Conservation (phyloP, 2,888 invertebrate species). For the Aromia moschata region DNA sequence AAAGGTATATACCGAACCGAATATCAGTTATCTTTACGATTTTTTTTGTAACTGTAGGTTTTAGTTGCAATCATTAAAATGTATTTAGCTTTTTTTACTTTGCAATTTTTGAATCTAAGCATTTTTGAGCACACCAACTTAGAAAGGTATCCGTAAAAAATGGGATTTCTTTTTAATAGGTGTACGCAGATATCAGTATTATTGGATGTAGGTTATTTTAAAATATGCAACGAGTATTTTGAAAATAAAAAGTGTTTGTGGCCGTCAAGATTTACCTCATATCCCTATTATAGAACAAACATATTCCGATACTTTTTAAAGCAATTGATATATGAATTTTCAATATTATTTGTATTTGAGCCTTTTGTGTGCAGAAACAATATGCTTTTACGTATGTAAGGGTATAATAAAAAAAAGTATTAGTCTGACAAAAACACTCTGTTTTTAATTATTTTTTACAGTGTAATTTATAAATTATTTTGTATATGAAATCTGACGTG, state of each 20-base stretch:
- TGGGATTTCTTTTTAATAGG: neutral
- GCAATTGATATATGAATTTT: too few relatives aligned
- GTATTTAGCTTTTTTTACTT: conserved; percentile 40
- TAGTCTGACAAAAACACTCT: too few relatives aligned
- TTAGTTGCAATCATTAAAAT: conserved; percentile 42
- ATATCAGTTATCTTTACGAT: conserved; percentile 20
- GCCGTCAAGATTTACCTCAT: too few relatives aligned
- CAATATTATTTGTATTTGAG: too few relatives aligned
- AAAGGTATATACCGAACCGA: conserved; percentile 27
- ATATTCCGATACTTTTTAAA: too few relatives aligned
- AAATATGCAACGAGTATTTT: conserved; percentile 3
- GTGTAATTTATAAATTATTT: too few relatives aligned
- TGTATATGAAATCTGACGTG: too few relatives aligned
- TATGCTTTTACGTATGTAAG: too few relatives aligned
- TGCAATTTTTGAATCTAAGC: conserved; percentile 41
- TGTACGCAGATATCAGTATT: conserved; percentile 10
- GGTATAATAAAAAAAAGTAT: too few relatives aligned
- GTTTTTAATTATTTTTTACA: too few relatives aligned
- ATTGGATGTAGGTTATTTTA: conserved; percentile 4
- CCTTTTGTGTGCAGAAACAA: too few relatives aligned
- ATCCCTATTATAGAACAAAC: too few relatives aligned
- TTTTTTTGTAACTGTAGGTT: conserved; percentile 37
- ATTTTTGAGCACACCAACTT: conserved; percentile 32
- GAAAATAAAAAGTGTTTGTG: neutral
- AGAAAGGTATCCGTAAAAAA: conserved; percentile 5